Base-by-base conservation (phyloP, 2,888 invertebrate genomes). In the Clistopyga incitator region DNA sequence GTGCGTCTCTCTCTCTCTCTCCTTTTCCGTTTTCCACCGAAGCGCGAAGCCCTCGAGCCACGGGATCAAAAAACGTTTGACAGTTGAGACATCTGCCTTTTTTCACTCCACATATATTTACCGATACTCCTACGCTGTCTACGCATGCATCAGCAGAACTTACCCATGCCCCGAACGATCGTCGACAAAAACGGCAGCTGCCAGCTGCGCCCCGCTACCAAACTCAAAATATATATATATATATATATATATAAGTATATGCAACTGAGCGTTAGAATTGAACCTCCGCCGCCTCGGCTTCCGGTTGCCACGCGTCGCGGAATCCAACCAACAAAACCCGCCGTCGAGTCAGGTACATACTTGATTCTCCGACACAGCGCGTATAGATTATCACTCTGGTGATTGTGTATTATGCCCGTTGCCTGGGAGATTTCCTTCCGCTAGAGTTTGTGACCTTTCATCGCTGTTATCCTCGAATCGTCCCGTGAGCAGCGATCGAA, bases 381-480 rank as follows among this genome's bases (percentile, higher is more conserved):
- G 10, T 61, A 61, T 61, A 61, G 29, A 64, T 38, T 64, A 64
- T 64, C 64, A 38, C 64, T 38, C 20, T 38, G 64, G 34, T 64
- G 64, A 64, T 64, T 38, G 64, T 64, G 64, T 64, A 18, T 64
- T 64, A 11, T 64, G 64, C 6, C 11, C 64, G 64, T 64, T 64
- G 64, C 64, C 64, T 38, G 64, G 64, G 64, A 64, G 11, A 64
- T 38, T 10, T 42, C 18, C 6, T 18, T 6, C 59, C n/a, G 34
- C 34, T n/a, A 29, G 34, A 34, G 59, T 18, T 61, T 61, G 29
- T n/a, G n/a, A 34, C 8, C 34, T 34, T 61, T 61, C 15, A 15
- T 29, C 2, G 25, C n/a, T 15, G 20, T 54, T 23, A 1, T 23
- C 10, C 4, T 54, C n/a, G 18, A 50, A 50, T 50, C 18, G 50